Conservation (phyloP, 2,797 vertebrate species). For the Falco naumanni region DNA sequence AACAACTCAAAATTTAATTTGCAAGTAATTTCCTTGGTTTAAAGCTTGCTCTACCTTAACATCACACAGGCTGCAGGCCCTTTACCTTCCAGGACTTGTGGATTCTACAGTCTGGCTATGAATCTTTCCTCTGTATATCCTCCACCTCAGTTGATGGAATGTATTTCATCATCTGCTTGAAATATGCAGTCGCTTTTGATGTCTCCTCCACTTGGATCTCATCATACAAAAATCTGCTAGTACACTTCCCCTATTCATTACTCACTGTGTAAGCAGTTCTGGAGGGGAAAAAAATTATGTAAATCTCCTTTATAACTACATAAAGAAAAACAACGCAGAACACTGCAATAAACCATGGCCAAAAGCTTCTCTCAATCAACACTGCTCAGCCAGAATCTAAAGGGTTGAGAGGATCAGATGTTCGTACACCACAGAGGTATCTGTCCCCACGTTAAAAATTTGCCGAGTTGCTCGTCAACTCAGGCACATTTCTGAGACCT, state of each 20-base stretch:
- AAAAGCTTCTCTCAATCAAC: neutral
- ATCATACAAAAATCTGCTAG: neutral
- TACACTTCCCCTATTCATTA: neutral
- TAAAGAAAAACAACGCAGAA: neutral
- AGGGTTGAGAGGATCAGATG: neutral
- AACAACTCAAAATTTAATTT: neutral
- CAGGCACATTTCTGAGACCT: neutral
- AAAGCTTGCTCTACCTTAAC: neutral
- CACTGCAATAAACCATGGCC: neutral
- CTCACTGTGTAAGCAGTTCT: neutral
- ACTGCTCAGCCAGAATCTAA: neutral
- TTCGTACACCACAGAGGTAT: accelerated
- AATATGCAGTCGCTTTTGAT: neutral
- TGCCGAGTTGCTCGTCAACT: neutral
- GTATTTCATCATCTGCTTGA: neutral
- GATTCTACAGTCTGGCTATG: neutral
- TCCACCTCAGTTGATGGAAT: neutral
- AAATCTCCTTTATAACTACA: neutral
- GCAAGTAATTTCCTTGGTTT: neutral
- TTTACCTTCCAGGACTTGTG: neutral
- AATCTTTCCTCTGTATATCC: neutral
- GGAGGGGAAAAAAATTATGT: neutral
- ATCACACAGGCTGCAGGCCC: neutral
- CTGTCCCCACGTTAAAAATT: neutral
- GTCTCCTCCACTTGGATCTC: neutral